These are phyloP conservation scores for Temnothorax nylanderi DNA, from an alignment of 1,140 invertebrate species.

Conservation along the genomic window DNA sequence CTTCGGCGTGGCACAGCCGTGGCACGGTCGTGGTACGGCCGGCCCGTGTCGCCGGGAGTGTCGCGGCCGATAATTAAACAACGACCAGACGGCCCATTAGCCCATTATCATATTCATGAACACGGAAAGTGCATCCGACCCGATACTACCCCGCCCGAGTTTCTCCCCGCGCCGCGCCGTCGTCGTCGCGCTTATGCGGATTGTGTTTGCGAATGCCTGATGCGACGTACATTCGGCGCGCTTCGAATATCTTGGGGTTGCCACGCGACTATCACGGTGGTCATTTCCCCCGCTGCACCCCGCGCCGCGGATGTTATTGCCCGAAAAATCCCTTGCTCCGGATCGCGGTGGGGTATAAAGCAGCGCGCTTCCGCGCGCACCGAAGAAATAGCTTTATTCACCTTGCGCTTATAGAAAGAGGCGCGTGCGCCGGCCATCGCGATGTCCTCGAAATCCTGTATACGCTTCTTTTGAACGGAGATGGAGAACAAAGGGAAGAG, in stretches of 20 bases:
- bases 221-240: conserved; percentile 20
- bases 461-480: background rate
- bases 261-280: conserved; percentile 79
- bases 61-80: conserved; percentile 84
- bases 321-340: background rate
- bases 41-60: conserved; percentile 64
- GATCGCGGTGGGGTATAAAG: background rate
- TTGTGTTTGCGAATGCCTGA: conserved; percentile 54
- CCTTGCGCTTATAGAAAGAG: background rate
- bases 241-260: conserved; percentile 70
- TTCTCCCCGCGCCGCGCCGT: conserved; percentile 24
- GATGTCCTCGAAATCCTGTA: background rate
- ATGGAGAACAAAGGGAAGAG: background rate
- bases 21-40: conserved; percentile 10
- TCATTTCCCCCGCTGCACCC: conserved; percentile 19
- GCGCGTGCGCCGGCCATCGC: too few relatives aligned
- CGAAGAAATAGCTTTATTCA: background rate
- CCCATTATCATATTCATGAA: conserved; percentile 86
- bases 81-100: conserved; percentile 84
- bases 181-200: conserved; percentile 55
- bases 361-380: background rate
- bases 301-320: background rate
- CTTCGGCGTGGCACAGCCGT: conserved; percentile 6
- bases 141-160: conserved; percentile 76
- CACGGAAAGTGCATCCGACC: conserved; percentile 84